These are phyloP conservation scores for Sinodicranocentrus sp. DNA, from an alignment of 2,888 invertebrate genomes.

Conservation along the genomic window DNA sequence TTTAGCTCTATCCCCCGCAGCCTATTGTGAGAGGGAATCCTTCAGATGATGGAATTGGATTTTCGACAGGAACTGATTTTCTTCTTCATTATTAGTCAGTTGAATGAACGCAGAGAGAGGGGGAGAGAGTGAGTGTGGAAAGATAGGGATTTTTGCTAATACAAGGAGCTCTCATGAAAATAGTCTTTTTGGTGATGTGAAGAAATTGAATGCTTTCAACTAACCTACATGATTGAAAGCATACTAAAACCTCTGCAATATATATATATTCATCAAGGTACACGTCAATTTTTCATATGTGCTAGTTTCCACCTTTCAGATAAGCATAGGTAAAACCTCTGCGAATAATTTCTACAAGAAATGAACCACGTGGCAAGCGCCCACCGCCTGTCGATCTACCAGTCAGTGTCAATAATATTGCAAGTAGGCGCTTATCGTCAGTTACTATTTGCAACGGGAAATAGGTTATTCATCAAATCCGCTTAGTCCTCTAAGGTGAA, in stretches of 20 bases:
- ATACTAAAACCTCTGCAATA: too few relatives aligned
- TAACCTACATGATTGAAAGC: conserved; percentile 38
- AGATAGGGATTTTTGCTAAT: too few relatives aligned
- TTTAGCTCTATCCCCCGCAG: neutral
- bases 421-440: too few relatives aligned
- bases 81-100: conserved; percentile 2
- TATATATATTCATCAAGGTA: too few relatives aligned
- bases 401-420: conserved; percentile 39
- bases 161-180: too few relatives aligned
- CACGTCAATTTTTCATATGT: too few relatives aligned
- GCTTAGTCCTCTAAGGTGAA: conserved; percentile 57
- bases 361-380: conserved; percentile 33
- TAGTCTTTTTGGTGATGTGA: neutral
- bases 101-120: neutral
- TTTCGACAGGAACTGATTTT: conserved; percentile 56
- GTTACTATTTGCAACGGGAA: conserved; percentile 9
- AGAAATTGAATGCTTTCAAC: conserved; percentile 61
- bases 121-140: too few relatives aligned
- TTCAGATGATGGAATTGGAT: conserved; percentile 49
- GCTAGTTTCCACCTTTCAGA: too few relatives aligned
- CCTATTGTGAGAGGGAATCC: conserved; percentile 27
- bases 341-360: neutral
- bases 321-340: too few relatives aligned
- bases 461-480: conserved; percentile 66
- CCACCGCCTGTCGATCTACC: conserved; percentile 11